Conservation (phyloP, 2,888 invertebrate species). For the Scaptomyza caliginosa region DNA sequence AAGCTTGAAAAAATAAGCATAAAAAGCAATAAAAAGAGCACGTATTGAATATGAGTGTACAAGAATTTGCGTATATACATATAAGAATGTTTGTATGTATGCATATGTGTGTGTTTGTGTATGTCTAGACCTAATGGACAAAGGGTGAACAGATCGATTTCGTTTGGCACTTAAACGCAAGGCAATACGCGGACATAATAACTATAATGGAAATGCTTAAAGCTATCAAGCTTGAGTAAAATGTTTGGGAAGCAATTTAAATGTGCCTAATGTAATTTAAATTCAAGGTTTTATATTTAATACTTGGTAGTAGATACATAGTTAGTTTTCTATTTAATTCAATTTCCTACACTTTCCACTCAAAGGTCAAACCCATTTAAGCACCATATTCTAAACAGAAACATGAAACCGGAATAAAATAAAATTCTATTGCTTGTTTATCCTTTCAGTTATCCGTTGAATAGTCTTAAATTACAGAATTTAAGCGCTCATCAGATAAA, state of each 20-base stretch:
- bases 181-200: slow-evolving; percentile 7
- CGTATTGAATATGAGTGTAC: slow-evolving; percentile 6
- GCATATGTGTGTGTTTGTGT: slow-evolving; percentile 13
- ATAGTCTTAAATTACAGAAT: background rate
- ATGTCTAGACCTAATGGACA: slow-evolving; percentile 1
- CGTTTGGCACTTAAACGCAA: slow-evolving; percentile 41
- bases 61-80: slow-evolving; percentile 4
- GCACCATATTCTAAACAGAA: background rate
- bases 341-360: no score
- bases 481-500: background rate
- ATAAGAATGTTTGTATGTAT: slow-evolving; percentile 13
- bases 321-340: no score
- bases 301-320: no score
- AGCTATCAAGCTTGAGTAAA: background rate
- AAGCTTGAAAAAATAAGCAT: slow-evolving; percentile 54
- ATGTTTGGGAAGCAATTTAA: background rate
- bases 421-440: background rate
- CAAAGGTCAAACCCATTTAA: background rate
- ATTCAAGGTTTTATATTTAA: no score
- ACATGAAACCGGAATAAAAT: background rate
- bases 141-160: slow-evolving; percentile 58
- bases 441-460: background rate
- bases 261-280: no score
- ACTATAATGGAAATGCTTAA: background rate
- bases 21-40: slow-evolving; percentile 33